Conservation (phyloP, 2,797 vertebrate genomes). For the Hippoglossus hippoglossus region DNA sequence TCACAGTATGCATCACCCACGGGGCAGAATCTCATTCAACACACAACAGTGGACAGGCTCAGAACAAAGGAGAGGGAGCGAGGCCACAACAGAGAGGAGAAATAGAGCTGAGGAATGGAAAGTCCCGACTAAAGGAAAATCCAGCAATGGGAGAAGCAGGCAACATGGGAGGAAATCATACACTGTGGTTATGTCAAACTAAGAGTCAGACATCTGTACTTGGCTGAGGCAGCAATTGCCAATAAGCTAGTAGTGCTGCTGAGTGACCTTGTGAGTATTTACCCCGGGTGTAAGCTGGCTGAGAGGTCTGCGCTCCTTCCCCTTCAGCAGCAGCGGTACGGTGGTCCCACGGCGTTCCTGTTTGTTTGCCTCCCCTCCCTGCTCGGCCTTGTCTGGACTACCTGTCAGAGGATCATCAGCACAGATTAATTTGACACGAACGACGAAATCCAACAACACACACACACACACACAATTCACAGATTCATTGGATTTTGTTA, state of each 20-base stretch:
- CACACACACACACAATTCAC: not conserved
- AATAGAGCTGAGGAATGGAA: constrained; percentile 41
- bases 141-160: constrained; percentile 20
- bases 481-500: not conserved
- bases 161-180: constrained; percentile 32
- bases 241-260: constrained; percentile 7
- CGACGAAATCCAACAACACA: constrained; percentile 10
- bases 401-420: constrained; percentile 70
- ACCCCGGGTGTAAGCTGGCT: constrained; percentile 76
- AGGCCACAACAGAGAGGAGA: constrained; percentile 46
- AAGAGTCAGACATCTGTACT: constrained; percentile 45
- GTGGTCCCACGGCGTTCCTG: constrained; percentile 70
- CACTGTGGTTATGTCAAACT: constrained; percentile 39
- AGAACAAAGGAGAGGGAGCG: constrained; percentile 41
- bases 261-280: constrained; percentile 61
- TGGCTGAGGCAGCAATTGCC: constrained; percentile 20
- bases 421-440: constrained; percentile 20
- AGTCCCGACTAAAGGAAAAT: constrained; percentile 12
- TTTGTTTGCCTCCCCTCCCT: constrained; percentile 32
- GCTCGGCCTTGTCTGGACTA: constrained; percentile 48
- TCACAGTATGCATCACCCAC: constrained; percentile 29
- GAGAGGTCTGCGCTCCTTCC: constrained; percentile 71
- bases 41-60: constrained; percentile 40
- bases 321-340: constrained; percentile 79
- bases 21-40: constrained; percentile 33